phyloP scores from a whole-genome alignment of 92 coral and sea anemone genomes.

The Virgularia gustaviana region DNA sequence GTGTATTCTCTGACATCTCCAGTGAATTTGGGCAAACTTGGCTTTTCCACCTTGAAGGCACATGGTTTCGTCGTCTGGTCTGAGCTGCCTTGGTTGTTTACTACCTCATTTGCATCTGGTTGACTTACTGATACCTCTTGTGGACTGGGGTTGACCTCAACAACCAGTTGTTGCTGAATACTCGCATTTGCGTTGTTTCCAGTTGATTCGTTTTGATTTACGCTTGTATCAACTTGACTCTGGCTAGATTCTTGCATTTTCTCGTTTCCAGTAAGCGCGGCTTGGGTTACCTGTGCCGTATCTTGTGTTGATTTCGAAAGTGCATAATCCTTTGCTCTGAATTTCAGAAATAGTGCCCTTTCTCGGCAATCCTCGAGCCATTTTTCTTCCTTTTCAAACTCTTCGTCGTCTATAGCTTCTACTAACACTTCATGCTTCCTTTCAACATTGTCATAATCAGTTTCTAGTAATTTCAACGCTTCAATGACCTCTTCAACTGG shows the following conservation, averaged over 20 bases:
- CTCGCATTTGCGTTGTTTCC: neutral
- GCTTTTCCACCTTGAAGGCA: slow-evolving; percentile 50
- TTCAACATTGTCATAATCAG: slow-evolving; percentile 31
- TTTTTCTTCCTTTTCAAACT: slow-evolving; percentile 38
- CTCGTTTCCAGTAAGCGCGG: neutral
- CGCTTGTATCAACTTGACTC: neutral
- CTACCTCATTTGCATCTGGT: neutral
- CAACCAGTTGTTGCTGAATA: neutral
- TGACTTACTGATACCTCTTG: neutral
- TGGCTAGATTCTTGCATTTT: neutral
- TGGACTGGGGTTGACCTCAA: neutral
- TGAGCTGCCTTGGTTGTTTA: neutral
- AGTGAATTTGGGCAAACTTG: slow-evolving; percentile 40
- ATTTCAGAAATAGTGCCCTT: slow-evolving; percentile 26
- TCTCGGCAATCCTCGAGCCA: slow-evolving; percentile 45
- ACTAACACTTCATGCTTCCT: slow-evolving; percentile 43
- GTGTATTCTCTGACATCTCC: slow-evolving; percentile 50
- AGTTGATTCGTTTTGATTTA: neutral
- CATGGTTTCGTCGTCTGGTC: too few species aligned
- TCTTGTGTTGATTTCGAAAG: neutral
- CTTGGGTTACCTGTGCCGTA: neutral
- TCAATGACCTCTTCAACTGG: slow-evolving; percentile 56
- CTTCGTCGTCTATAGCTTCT: slow-evolving; percentile 48
- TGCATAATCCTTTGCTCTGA: slow-evolving; percentile 28
- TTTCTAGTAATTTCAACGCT: slow-evolving; percentile 29